Percentiles rank a stretch among this genome's conserved stretches.
phyloP scores from a whole-genome alignment of 2,888 invertebrate species.

The Limnephilus rhombicus region DNA sequence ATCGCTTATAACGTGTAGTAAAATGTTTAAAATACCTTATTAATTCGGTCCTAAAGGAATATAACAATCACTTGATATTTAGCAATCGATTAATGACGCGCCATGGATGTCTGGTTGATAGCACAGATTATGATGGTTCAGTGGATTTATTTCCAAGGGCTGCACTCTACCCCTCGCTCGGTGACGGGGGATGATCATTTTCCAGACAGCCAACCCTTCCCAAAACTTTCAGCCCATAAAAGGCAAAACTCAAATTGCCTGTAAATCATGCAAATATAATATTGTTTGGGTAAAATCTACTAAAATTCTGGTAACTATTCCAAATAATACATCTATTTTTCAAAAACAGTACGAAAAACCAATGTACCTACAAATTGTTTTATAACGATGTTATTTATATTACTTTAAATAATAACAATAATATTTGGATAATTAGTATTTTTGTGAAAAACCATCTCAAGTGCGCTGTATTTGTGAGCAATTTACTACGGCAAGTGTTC shows the following conservation, averaged over 20 bases:
- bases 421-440: too few relatives aligned
- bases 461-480: too few relatives aligned
- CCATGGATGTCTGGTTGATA: constrained; percentile 61
- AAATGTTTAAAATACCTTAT: too few relatives aligned
- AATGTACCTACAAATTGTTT: too few relatives aligned
- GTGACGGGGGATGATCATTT: neutral
- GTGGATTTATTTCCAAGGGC: constrained; percentile 40
- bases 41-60: neutral
- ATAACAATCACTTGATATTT: constrained; percentile 12
- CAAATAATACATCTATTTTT: too few relatives aligned
- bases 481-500: too few relatives aligned
- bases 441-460: too few relatives aligned
- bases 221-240: neutral
- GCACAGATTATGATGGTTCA: constrained; percentile 57
- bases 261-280: neutral
- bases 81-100: constrained; percentile 59
- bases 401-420: too few relatives aligned
- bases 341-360: too few relatives aligned
- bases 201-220: neutral
- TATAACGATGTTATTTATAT: too few relatives aligned
- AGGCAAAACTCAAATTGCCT: neutral
- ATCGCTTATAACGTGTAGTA: too few relatives aligned
- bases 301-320: too few relatives aligned
- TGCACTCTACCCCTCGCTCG: neutral
- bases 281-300: neutral